Evolutionary conservation across 2,888 invertebrate species (phyloP).

Genomic region (Parnassius mnemosyne): DNA sequence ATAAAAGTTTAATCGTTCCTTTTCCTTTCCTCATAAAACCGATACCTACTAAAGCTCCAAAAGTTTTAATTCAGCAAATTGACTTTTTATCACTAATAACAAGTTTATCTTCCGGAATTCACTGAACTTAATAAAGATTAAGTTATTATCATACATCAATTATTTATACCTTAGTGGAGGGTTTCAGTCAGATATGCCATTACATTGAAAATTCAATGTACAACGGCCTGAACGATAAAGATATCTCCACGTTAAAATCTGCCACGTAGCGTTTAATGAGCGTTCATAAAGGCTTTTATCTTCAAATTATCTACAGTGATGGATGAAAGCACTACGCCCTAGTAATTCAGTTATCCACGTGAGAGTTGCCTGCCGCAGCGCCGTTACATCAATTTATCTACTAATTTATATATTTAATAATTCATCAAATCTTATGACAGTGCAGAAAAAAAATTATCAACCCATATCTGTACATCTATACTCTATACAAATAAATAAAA

Average conservation of each 20-base stretch:
- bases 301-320: slow-evolving; percentile 70
- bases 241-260: slow-evolving; percentile 20
- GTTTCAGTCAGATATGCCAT: neutral
- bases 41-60: too few relatives aligned
- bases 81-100: too few relatives aligned
- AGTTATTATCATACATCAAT: neutral
- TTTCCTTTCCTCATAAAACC: too few relatives aligned
- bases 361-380: slow-evolving; percentile 29
- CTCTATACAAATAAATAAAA: too few relatives aligned
- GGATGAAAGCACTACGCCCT: slow-evolving; percentile 50
- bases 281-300: slow-evolving; percentile 60
- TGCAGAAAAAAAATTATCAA: too few relatives aligned
- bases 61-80: too few relatives aligned
- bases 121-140: too few relatives aligned
- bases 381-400: slow-evolving; percentile 23
- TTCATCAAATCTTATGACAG: too few relatives aligned
- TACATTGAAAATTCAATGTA: neutral
- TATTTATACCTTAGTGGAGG: neutral
- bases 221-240: neutral
- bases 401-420: neutral
- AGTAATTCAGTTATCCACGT: slow-evolving; percentile 69
- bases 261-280: slow-evolving; percentile 42
- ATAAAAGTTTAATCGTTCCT: too few relatives aligned
- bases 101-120: too few relatives aligned
- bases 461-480: too few relatives aligned